A percentile compares a stretch with the other conserved stretches of the same genome.
Evolutionary conservation across 2,888 invertebrate genomes (phyloP).

Genomic region (Antheraea yamamai): DNA sequence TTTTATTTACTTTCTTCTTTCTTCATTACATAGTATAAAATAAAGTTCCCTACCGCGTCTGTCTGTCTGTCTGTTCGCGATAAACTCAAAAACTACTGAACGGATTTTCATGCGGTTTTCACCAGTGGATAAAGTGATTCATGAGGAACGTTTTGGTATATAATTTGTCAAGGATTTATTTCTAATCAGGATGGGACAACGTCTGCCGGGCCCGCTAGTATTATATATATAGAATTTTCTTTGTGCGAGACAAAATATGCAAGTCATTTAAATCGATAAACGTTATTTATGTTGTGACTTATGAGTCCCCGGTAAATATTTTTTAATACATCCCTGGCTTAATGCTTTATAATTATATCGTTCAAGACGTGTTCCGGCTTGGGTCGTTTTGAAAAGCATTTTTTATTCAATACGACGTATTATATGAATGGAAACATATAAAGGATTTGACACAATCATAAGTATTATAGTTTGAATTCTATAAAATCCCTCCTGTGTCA

Average conservation of each 20-base stretch:
- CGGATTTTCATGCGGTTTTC: too few relatives aligned
- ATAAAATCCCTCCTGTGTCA: background rate
- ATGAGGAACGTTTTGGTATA: too few relatives aligned
- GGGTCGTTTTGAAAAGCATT: background rate
- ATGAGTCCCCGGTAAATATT: background rate
- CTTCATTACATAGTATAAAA: too few relatives aligned
- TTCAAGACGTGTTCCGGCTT: background rate
- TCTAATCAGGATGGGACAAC: too few relatives aligned
- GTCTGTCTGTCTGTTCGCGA: too few relatives aligned
- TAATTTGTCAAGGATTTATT: too few relatives aligned
- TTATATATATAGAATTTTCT: too few relatives aligned
- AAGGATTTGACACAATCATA: background rate
- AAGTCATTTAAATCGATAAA: background rate
- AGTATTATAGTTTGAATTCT: background rate
- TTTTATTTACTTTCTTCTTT: too few relatives aligned
- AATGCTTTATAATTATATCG: background rate
- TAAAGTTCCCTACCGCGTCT: too few relatives aligned
- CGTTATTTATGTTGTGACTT: background rate
- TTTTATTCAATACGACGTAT: background rate
- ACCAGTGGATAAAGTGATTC: too few relatives aligned
- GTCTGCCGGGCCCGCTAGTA: too few relatives aligned
- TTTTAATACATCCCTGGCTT: slow-evolving; percentile 7
- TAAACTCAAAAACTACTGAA: too few relatives aligned
- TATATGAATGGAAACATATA: slow-evolving; percentile 1
- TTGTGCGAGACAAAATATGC: background rate